phyloP scores from a whole-genome alignment of 2,888 invertebrate species.

The Pachydiplax longipennis region DNA sequence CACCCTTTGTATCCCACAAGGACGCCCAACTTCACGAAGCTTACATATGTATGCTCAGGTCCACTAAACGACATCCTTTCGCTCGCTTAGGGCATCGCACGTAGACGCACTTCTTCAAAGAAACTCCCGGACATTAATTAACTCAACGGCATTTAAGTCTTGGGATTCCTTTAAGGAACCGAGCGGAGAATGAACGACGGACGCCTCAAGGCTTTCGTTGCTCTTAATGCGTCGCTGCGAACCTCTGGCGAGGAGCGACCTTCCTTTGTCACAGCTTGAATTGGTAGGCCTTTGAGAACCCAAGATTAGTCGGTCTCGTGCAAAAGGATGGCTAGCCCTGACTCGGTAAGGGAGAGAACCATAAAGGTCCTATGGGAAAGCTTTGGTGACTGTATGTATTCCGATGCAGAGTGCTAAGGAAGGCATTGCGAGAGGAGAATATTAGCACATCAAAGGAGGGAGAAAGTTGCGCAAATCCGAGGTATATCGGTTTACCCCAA shows the following conservation, averaged over 20 bases:
- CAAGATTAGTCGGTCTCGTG: not conserved
- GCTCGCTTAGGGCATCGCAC: not conserved
- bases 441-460: not conserved
- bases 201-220: not conserved
- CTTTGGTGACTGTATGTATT: not conserved
- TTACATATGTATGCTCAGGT: too few relatives aligned
- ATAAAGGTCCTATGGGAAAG: not conserved
- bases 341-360: not conserved
- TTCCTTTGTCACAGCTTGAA: not conserved
- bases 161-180: not conserved
- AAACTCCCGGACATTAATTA: not conserved
- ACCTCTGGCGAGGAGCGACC: not conserved
- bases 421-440: not conserved
- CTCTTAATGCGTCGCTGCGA: not conserved
- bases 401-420: not conserved
- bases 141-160: not conserved
- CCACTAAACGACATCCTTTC: too few relatives aligned
- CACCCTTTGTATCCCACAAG: too few relatives aligned
- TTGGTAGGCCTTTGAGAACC: not conserved
- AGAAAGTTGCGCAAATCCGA: too few relatives aligned
- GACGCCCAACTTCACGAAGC: too few relatives aligned
- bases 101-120: not conserved
- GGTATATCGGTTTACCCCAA: too few relatives aligned
- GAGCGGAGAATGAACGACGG: not conserved
- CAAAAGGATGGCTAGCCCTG: not conserved